Base-by-base conservation (phyloP, 1,140 invertebrate species). In the Thaumatotibia leucotreta region DNA sequence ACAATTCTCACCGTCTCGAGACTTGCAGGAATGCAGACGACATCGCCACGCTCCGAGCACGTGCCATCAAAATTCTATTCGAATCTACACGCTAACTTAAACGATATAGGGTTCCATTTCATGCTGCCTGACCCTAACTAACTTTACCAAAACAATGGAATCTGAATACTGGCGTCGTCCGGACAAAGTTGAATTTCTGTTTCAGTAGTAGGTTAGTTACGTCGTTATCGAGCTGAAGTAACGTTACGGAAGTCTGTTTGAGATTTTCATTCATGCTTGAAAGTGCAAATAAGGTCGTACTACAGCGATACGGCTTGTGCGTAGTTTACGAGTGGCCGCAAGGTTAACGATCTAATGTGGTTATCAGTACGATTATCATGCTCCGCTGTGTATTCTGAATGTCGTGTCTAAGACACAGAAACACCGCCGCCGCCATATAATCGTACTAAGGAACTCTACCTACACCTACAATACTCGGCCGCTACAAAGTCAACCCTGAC, bases 261-360 rank as follows among this genome's bases (percentile, higher is more conserved):
- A 54, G 24, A 54, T 54, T 58, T 58, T 58, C 52, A 58, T 58
- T 58, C 52, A 58, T 58, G 52, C n/a, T 58, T 27, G 52, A 58
- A 58, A 58, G 24, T 58, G 52, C 52, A 27, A 58, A 58, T 58
- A 58, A 52, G 11, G 52, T 58, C 24, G 24, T 58, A 58, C 52
- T 58, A 58, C 52, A 58, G 52, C 8, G 52, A 58, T 58, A 58
- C 4, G 11, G 24, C 29, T 29, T 58, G 52, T 58, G 52, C 52
- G 52, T 58, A 58, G 24, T 58, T 27, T n/a, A 14, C 52, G n/a
- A 58, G 52, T 17, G 14, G 14, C n/a, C 0, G 23, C 52, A 58
- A 58, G 52, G 52, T 58, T 58, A 58, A 58, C 17, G 52, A 58
- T 58, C 24, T 4, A 9, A 20, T 20, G 39, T 45, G 2, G 11